phyloP scores from a whole-genome alignment of 2,113 vertebrate genomes.

The Neomonachus schauinslandi region DNA sequence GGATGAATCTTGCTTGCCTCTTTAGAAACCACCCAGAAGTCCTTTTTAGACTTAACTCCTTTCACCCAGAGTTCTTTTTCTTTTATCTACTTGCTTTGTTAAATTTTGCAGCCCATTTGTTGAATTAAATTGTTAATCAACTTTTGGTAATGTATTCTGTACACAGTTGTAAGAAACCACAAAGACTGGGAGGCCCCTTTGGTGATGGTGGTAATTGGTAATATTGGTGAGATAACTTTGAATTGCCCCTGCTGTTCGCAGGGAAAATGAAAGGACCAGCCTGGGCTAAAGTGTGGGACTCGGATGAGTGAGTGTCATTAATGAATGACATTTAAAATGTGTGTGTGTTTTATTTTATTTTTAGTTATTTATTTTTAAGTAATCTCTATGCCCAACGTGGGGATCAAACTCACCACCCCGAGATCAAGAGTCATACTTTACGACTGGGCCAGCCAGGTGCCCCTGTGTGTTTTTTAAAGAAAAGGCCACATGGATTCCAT shows the following conservation, averaged over 20 bases:
- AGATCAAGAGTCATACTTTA: neutral
- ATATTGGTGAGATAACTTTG: neutral
- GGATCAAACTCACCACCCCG: rapidly evolving
- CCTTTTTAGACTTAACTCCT: neutral
- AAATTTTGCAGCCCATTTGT: neutral
- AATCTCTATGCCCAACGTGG: neutral
- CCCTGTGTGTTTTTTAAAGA: neutral
- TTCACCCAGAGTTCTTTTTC: neutral
- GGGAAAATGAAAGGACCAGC: neutral
- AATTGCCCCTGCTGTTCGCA: neutral
- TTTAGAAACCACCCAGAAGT: neutral
- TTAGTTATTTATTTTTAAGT: neutral
- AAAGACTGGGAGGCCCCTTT: neutral
- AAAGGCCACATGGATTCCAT: neutral
- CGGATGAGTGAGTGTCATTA: neutral
- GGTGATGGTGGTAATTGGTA: neutral
- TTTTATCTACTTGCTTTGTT: neutral
- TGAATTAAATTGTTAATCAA: neutral
- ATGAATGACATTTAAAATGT: neutral
- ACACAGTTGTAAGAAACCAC: neutral
- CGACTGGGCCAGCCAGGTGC: neutral
- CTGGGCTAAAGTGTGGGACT: neutral
- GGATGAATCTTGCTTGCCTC: neutral
- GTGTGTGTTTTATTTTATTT: neutral
- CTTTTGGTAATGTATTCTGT: neutral